Percentiles rank a stretch among this genome's conserved stretches.
phyloP scores from a whole-genome alignment of 1,140 invertebrate genomes.

The Coelopa frigida region DNA sequence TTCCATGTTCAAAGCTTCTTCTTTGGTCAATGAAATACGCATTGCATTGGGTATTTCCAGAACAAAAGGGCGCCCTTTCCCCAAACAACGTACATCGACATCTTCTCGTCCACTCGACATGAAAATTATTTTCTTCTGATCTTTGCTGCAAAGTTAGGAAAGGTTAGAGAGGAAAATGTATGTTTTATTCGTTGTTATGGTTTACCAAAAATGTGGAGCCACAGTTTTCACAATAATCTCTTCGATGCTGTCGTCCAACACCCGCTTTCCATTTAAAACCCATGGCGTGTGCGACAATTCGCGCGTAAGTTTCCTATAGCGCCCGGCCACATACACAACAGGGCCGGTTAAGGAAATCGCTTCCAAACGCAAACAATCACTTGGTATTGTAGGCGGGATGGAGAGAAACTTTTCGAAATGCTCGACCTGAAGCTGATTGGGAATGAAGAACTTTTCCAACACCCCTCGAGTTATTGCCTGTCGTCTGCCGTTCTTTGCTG shows the following conservation, averaged over 20 bases:
- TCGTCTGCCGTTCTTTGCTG: slow-evolving; percentile 19
- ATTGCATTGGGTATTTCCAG: slow-evolving; percentile 71
- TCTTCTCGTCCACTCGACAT: slow-evolving; percentile 91
- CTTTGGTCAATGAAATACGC: slow-evolving; percentile 47
- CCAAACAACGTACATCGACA: slow-evolving; percentile 78
- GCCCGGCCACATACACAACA: slow-evolving; percentile 56
- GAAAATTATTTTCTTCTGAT: slow-evolving; percentile 53
- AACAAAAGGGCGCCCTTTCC: slow-evolving; percentile 79
- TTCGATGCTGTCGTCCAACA: slow-evolving; percentile 81
- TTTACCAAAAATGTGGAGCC: slow-evolving; percentile 47
- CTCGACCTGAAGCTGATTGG: slow-evolving; percentile 40
- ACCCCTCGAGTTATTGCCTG: slow-evolving; percentile 49
- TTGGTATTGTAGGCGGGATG: slow-evolving; percentile 46
- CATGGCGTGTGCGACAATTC: slow-evolving; percentile 89
- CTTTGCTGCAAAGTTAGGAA: slow-evolving; percentile 14
- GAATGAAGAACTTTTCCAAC: slow-evolving; percentile 48
- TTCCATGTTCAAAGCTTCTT: slow-evolving; percentile 47
- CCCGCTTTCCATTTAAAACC: slow-evolving; percentile 74
- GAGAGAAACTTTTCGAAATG: slow-evolving; percentile 46
- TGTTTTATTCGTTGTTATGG: not conserved
- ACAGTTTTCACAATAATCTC: slow-evolving; percentile 72
- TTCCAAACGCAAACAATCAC: slow-evolving; percentile 39
- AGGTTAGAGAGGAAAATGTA: slow-evolving; percentile 9
- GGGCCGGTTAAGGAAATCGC: slow-evolving; percentile 48
- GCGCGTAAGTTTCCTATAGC: slow-evolving; percentile 85